A percentile compares a stretch with the other conserved stretches of the same genome.
Evolutionary conservation across 2,797 vertebrate species (phyloP).

Genomic region (Bufotes viridis): DNA sequence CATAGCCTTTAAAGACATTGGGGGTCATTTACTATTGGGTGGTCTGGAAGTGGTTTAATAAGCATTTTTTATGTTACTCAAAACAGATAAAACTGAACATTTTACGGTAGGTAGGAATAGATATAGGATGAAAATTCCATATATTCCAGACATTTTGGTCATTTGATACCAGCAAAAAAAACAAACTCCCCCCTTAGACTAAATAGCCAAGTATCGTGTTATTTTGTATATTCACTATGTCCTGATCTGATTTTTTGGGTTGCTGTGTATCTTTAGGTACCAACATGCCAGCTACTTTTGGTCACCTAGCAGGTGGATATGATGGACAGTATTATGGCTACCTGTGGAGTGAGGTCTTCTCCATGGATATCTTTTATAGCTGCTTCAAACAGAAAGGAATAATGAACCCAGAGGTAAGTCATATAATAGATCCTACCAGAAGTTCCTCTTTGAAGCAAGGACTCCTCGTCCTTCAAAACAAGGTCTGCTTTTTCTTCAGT

Average conservation of each 20-base stretch:
- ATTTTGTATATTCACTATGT: not conserved
- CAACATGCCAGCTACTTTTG: slow-evolving; percentile 93
- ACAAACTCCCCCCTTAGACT: not conserved
- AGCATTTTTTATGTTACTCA: too few relatives aligned
- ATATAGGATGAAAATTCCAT: too few relatives aligned
- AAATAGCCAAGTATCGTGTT: not conserved
- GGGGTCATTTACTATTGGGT: too few relatives aligned
- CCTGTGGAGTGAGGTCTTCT: slow-evolving; percentile 95
- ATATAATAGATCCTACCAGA: not conserved
- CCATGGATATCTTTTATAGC: slow-evolving; percentile 92
- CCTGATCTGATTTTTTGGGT: not conserved
- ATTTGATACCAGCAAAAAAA: not conserved
- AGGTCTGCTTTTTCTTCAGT: not conserved
- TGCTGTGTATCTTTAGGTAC: slow-evolving; percentile 76
- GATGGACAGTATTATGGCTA: slow-evolving; percentile 96
- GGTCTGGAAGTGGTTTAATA: too few relatives aligned
- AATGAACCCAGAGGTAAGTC: slow-evolving; percentile 87
- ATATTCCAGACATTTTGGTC: not conserved
- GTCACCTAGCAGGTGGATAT: slow-evolving; percentile 90
- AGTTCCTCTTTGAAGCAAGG: not conserved
- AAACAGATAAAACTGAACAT: too few relatives aligned
- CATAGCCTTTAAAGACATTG: too few relatives aligned
- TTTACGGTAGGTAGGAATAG: too few relatives aligned
- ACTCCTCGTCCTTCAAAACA: not conserved
- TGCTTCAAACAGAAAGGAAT: slow-evolving; percentile 91